Base-by-base conservation (phyloP, 2,797 vertebrate species). In the Novumbra hubbsi region DNA sequence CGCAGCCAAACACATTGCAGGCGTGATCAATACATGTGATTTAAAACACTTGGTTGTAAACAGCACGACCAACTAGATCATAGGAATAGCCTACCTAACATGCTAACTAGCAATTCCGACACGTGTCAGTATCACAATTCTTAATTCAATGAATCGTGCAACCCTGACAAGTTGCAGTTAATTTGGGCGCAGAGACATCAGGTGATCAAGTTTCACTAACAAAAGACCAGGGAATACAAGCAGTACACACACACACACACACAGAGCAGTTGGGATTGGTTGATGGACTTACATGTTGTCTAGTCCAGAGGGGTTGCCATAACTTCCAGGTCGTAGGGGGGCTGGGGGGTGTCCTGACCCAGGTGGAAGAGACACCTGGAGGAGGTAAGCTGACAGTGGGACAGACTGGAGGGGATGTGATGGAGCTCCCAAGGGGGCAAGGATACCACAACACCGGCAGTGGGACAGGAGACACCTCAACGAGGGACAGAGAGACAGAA, bases 241-340 rank as follows among this genome's bases (percentile, higher is more conserved):
- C 32, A 34, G 32, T 5, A 5, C 15, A 49, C 48, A 49, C 48
- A 49, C 48, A 49, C 48, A 15, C 49, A 50, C 50, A 50, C 55
- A 24, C 57, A 28, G 12, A 16, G 11, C 9, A 16, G 17, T 3
- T 52, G 21, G 38, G 41, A 8, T 48, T 17, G 28, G 16, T 17
- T 27, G 27, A 24, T 17, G 69, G 55, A 87, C 89, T 88, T 74
- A 90, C 89, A 88, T 90, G 84, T 89, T 89, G 60, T 87, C 78
- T 87, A 90, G 79, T 85, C 75, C 78, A 70, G 70, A 73, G 81
- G 84, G 63, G 71, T 71, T 70, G 78, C 81, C 88, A 90, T 88
- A 78, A 81, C 83, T 87, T 74, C 75, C 6, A 38, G 76, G 81
- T 28, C 38, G 3, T 69, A 66, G 49, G 27, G n/a, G 41, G 2